phyloP scores from a whole-genome alignment of 2,888 invertebrate genomes.

The Ptychoptera albimana region DNA sequence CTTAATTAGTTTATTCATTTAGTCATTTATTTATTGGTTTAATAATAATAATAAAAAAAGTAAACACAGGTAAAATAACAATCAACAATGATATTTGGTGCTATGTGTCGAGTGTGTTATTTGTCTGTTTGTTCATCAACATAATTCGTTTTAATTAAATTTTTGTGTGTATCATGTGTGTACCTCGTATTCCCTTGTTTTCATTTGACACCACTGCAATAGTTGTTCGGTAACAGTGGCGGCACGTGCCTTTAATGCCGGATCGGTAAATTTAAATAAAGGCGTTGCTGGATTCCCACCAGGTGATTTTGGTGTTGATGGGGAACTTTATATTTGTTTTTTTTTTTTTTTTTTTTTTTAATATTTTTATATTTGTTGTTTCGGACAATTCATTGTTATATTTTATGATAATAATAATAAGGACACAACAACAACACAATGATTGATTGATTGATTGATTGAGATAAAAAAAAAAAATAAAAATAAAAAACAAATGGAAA shows the following conservation, averaged over 20 bases:
- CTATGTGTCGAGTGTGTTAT: neutral
- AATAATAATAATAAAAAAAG: too few species aligned
- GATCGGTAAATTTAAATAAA: conserved; percentile 85
- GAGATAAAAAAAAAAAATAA: too few species aligned
- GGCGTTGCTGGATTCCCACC: conserved; percentile 38
- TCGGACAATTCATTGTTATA: neutral
- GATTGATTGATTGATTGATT: too few species aligned
- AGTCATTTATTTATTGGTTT: too few species aligned
- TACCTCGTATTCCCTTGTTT: conserved; percentile 97
- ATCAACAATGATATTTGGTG: too few species aligned
- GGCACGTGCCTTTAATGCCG: conserved; percentile 78
- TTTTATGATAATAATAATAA: neutral
- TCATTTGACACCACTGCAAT: conserved; percentile 92
- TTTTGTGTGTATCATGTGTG: conserved; percentile 1
- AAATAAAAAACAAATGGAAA: too few species aligned
- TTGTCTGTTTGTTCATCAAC: neutral
- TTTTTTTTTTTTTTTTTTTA: conserved; percentile 8
- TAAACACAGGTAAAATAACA: too few species aligned
- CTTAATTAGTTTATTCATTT: too few species aligned
- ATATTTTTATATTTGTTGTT: conserved; percentile 4
- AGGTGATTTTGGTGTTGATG: conserved; percentile 42
- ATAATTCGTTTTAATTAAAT: neutral
- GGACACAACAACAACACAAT: neutral
- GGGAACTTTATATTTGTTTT: conserved; percentile 47
- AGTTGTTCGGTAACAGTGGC: conserved; percentile 92